Evolutionary conservation across 2,113 vertebrate species (phyloP).

Genomic region (Pseudolaguvia tuberculata): DNA sequence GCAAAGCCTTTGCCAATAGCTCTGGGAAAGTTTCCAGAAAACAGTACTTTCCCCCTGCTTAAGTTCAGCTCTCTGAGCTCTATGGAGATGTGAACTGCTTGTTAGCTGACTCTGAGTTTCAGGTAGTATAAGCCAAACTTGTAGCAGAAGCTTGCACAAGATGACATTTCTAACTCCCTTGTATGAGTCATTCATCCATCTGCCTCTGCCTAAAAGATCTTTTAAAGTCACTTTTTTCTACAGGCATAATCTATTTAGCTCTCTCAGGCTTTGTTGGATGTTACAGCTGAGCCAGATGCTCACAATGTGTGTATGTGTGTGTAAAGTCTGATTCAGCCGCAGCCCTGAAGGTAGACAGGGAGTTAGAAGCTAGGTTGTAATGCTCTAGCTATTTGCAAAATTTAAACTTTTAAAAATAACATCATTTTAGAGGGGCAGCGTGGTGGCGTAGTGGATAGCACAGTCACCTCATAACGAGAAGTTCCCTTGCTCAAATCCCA

Average conservation of each 20-base stretch:
- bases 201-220: slow-evolving; percentile 5
- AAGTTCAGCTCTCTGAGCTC: slow-evolving; percentile 16
- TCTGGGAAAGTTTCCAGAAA: slow-evolving; percentile 64
- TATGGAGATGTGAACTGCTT: slow-evolving; percentile 11
- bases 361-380: background rate
- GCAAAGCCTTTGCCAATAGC: slow-evolving; percentile 64
- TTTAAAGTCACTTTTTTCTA: slow-evolving; percentile 25
- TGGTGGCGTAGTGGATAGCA: too few relatives aligned
- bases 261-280: slow-evolving; percentile 15
- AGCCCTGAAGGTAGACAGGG: background rate
- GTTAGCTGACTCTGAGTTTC: slow-evolving; percentile 12
- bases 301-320: slow-evolving; percentile 13
- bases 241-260: slow-evolving; percentile 8
- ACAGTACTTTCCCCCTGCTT: slow-evolving; percentile 10
- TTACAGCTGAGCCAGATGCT: background rate
- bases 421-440: background rate
- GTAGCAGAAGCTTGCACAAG: slow-evolving; percentile 1
- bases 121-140: slow-evolving; percentile 12
- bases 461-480: too few relatives aligned
- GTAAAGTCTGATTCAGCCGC: background rate
- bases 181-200: slow-evolving; percentile 11
- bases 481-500: too few relatives aligned
- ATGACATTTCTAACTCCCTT: slow-evolving; percentile 14
- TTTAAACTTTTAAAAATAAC: slow-evolving; percentile 16
- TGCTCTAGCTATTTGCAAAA: slow-evolving; percentile 13